Percentiles rank a stretch among this genome's conserved stretches.
Evolutionary conservation across 2,888 invertebrate species (phyloP).

Genomic region (Brenthis daphne): DNA sequence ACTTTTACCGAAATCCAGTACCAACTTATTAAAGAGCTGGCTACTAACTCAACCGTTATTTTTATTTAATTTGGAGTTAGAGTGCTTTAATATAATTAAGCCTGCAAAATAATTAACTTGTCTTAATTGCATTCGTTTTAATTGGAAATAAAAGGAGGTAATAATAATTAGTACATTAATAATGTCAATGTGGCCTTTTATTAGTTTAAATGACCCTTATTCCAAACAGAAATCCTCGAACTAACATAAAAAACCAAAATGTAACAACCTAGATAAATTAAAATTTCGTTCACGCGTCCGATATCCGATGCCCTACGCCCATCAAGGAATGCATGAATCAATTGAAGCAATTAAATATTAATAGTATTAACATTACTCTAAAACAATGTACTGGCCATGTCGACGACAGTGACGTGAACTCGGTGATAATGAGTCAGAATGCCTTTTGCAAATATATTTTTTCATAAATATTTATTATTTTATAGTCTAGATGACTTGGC

Average conservation of each 20-base stretch:
- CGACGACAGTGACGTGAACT: slow-evolving; percentile 28
- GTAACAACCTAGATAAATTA: slow-evolving; percentile 30
- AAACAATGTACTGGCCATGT: slow-evolving; percentile 35
- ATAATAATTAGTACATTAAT: neutral
- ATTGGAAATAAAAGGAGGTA: neutral
- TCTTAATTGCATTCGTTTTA: neutral
- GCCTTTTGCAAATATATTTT: slow-evolving; percentile 18
- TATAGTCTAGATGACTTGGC: too few relatives aligned
- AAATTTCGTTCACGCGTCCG: slow-evolving; percentile 32
- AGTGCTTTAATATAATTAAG: too few relatives aligned
- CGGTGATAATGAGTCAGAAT: slow-evolving; percentile 31
- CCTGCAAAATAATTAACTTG: neutral
- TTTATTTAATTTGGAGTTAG: too few relatives aligned
- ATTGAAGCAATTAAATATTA: slow-evolving; percentile 46
- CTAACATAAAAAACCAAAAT: slow-evolving; percentile 14
- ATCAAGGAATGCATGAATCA: slow-evolving; percentile 41
- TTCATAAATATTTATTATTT: neutral
- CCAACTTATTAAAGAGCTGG: too few relatives aligned
- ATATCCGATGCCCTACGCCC: slow-evolving; percentile 38
- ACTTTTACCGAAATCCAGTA: too few relatives aligned
- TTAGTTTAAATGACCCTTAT: neutral
- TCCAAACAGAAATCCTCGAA: slow-evolving; percentile 1
- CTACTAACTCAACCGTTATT: too few relatives aligned
- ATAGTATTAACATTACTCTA: slow-evolving; percentile 39
- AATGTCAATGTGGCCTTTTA: too few relatives aligned